A percentile compares a stretch with the other conserved stretches of the same genome.
phyloP scores from a whole-genome alignment of 2,888 invertebrate genomes.

The Pseudococcus longispinus region DNA sequence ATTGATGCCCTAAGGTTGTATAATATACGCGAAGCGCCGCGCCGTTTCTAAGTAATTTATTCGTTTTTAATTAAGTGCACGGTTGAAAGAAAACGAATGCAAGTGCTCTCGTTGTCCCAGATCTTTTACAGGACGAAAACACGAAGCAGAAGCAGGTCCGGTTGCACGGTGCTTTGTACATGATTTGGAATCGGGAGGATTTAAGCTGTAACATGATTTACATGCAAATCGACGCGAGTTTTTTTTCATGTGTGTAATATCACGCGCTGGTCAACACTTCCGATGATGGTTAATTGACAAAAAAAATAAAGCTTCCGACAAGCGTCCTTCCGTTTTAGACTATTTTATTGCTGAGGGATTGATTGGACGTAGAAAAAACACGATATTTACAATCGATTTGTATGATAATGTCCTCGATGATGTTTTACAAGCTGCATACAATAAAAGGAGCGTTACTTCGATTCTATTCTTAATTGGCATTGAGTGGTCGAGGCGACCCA shows the following conservation, averaged over 20 bases:
- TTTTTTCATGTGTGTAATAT: neutral
- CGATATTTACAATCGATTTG: conserved; percentile 17
- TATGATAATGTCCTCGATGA: conserved; percentile 37
- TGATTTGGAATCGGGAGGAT: neutral
- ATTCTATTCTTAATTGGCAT: conserved; percentile 32
- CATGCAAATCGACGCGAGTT: conserved; percentile 14
- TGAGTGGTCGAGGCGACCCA: neutral
- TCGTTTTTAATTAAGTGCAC: conserved; percentile 25
- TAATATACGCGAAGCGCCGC: conserved; percentile 24
- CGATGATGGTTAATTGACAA: conserved; percentile 28
- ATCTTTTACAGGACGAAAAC: conserved; percentile 22
- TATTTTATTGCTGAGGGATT: neutral
- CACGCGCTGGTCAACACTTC: conserved; percentile 16
- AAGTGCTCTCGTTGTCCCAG: conserved; percentile 26
- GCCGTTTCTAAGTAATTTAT: conserved; percentile 15
- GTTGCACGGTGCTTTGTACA: neutral
- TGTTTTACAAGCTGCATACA: neutral
- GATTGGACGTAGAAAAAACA: neutral
- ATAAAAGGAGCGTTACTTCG: conserved; percentile 33
- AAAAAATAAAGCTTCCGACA: conserved; percentile 11
- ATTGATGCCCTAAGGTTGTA: conserved; percentile 35
- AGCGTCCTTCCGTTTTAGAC: conserved; percentile 32
- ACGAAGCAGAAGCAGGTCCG: conserved; percentile 2
- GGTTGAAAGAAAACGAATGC: conserved; percentile 22
- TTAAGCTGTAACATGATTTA: neutral